Conservation (phyloP, 2,113 vertebrate species). For the Jacana jacana region DNA sequence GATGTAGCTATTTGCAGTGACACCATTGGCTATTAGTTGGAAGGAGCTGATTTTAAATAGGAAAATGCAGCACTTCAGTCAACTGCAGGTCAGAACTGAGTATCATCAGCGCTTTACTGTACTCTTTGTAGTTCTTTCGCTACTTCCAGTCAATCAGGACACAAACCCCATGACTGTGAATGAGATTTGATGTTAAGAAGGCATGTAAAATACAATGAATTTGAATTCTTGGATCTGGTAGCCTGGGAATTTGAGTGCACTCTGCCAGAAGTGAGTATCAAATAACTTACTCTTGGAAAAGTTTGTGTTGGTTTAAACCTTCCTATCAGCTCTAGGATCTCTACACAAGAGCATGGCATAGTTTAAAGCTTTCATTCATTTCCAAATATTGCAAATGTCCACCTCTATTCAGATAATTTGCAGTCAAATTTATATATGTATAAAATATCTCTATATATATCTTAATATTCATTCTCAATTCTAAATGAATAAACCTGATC, state of each 20-base stretch:
- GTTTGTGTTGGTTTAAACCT: neutral
- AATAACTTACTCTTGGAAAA: neutral
- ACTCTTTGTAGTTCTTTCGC: neutral
- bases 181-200: neutral
- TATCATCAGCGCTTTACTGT: neutral
- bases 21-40: neutral
- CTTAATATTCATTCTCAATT: neutral
- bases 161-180: neutral
- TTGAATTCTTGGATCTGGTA: neutral
- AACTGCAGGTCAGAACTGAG: neutral
- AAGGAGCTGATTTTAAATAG: neutral
- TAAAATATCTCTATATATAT: neutral
- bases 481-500: neutral
- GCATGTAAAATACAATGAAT: neutral
- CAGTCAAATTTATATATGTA: neutral
- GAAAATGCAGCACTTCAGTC: neutral
- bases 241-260: neutral
- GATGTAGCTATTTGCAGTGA: neutral
- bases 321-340: neutral
- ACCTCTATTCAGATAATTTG: neutral
- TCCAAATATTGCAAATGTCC: neutral
- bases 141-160: neutral
- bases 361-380: neutral
- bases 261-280: neutral
- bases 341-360: neutral